Evolutionary conservation across 1,140 invertebrate species (phyloP).

Genomic region (Trissolcus basalis): DNA sequence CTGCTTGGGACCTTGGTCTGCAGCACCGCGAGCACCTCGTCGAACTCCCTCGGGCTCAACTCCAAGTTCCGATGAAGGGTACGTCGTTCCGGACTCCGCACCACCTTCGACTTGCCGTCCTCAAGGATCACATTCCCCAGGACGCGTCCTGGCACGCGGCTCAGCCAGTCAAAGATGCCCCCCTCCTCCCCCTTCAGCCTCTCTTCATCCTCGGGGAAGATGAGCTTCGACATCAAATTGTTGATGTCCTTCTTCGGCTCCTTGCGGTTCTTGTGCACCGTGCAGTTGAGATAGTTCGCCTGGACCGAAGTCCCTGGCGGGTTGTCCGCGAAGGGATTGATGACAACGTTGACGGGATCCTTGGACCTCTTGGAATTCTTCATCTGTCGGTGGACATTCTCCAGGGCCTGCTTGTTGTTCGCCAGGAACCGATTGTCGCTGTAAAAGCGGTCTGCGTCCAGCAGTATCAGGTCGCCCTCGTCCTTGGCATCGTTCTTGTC

Average conservation of each 20-base stretch:
- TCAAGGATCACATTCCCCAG: slow-evolving; percentile 56
- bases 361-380: slow-evolving; percentile 22
- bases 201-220: slow-evolving; percentile 65
- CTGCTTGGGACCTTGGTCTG: slow-evolving; percentile 66
- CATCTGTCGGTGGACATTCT: slow-evolving; percentile 29
- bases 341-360: slow-evolving; percentile 19
- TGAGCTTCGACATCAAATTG: slow-evolving; percentile 68
- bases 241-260: slow-evolving; percentile 58
- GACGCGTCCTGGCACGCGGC: slow-evolving; percentile 64
- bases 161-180: slow-evolving; percentile 71
- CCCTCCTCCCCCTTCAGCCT: slow-evolving; percentile 64
- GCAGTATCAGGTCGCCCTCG: slow-evolving; percentile 7
- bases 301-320: slow-evolving; percentile 22
- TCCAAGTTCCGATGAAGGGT: slow-evolving; percentile 72
- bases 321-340: slow-evolving; percentile 18
- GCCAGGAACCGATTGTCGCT: slow-evolving; percentile 16
- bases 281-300: slow-evolving; percentile 50
- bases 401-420: slow-evolving; percentile 25
- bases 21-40: slow-evolving; percentile 75
- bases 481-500: slow-evolving; percentile 31
- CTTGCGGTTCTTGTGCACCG: slow-evolving; percentile 59
- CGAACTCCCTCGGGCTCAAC: slow-evolving; percentile 74
- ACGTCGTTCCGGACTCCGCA: slow-evolving; percentile 35
- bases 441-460: slow-evolving; percentile 11
- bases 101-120: slow-evolving; percentile 49